phyloP scores from a whole-genome alignment of 1,140 invertebrate species.

The Leptinotarsa defecta region DNA sequence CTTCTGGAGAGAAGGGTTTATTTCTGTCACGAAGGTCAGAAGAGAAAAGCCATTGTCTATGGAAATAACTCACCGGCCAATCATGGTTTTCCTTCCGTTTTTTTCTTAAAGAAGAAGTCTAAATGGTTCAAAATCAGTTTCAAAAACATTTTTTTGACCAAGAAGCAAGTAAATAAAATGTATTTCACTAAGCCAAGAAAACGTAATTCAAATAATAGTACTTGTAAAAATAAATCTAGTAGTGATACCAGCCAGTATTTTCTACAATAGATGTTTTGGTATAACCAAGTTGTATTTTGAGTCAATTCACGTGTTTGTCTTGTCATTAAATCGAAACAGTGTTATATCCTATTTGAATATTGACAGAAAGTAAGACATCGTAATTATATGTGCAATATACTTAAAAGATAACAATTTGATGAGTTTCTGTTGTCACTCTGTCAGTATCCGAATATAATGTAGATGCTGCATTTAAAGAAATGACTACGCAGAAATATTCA shows the following conservation, averaged over 20 bases:
- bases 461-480: too few relatives aligned
- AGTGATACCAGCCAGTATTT: background rate
- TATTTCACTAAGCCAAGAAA: conserved; percentile 18
- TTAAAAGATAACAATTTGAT: too few relatives aligned
- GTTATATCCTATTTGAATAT: too few relatives aligned
- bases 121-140: conserved; percentile 35
- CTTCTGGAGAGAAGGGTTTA: conserved; percentile 32
- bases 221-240: background rate
- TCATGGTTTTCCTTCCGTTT: conserved; percentile 35
- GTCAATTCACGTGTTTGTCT: too few relatives aligned
- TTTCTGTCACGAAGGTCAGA: conserved; percentile 27
- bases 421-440: too few relatives aligned
- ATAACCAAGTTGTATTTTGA: background rate
- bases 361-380: too few relatives aligned
- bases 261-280: background rate
- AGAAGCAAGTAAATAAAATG: conserved; percentile 31
- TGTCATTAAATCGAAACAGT: too few relatives aligned
- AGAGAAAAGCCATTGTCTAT: conserved; percentile 28
- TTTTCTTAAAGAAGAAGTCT: conserved; percentile 31
- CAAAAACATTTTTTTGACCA: conserved; percentile 35
- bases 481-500: too few relatives aligned
- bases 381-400: too few relatives aligned
- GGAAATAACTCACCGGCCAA: conserved; percentile 41
- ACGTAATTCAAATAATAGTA: conserved; percentile 6
- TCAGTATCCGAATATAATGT: too few relatives aligned